Evolutionary conservation across 1,140 invertebrate genomes (phyloP), one percentile per base, ranked within the genome.

Genomic region (Theocolax elegans): DNA sequence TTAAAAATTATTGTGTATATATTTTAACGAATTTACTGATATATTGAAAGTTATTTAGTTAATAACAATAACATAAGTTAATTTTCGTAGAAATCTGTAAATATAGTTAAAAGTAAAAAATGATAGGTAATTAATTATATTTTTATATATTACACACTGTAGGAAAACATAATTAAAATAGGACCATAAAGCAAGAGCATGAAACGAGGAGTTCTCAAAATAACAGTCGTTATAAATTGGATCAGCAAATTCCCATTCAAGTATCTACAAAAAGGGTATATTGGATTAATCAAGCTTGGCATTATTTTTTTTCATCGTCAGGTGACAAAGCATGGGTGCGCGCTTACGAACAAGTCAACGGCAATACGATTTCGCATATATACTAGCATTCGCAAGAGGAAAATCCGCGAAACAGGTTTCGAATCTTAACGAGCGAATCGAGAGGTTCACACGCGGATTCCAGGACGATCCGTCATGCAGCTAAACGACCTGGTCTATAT

Each of bases 331-430:
- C n/a, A n/a, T n/a, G n/a, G n/a, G n/a, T n/a, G n/a, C n/a, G n/a
- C n/a, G n/a, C n/a, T n/a, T n/a, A n/a, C n/a, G n/a, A n/a, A n/a
- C n/a, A n/a, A n/a, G n/a, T n/a, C n/a, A n/a, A n/a, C n/a, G n/a
- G n/a, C n/a, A 13, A 17, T 9, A 38, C 3, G 40, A 42, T 35
- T 49, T 35, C 23, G 62, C 46, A 0, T 13, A 6, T 13, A 17
- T 6, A 23, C 6, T 17, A n/a, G 53, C 15, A 19, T 44, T 23
- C 27, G 54, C 70, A 51, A 35, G 31, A 51, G 71, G 65, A 68
- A 72, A 67, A 67, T 72, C 65, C 71, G 53, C 49, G 42, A 68
- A 72, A 71, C 69, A 58, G 62, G 69, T 71, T 71, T 66, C 12
- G 44, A 53, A 31, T 54, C 58, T 49, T 68, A 68, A 68, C 66